These are phyloP conservation scores for Hyles lineata DNA, from an alignment of 2,888 invertebrate species.

Conservation along the genomic window DNA sequence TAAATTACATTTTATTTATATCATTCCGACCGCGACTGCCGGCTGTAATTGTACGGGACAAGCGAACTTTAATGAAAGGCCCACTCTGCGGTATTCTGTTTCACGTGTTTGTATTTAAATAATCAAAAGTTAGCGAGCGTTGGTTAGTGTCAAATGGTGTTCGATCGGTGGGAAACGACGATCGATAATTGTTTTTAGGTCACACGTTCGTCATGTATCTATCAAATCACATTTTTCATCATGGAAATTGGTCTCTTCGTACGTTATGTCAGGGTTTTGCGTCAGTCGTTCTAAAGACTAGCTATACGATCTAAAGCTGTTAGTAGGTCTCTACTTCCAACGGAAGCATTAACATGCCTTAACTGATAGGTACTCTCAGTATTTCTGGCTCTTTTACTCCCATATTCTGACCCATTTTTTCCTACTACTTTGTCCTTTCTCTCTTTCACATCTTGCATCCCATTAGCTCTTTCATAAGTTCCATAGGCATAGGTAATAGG, in stretches of 20 bases:
- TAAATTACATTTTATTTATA: constrained; percentile 26
- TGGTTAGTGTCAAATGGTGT: not conserved
- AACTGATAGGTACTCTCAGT: no score
- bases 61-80: constrained; percentile 34
- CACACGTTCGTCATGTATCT: not conserved
- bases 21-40: constrained; percentile 10
- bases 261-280: no score
- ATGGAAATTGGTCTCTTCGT: no score
- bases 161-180: not conserved
- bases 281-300: no score
- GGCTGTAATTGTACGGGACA: constrained; percentile 28
- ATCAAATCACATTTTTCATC: no score
- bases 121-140: constrained; percentile 1
- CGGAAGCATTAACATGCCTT: no score
- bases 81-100: constrained; percentile 10
- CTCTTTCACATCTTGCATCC: no score
- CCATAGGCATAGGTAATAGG: constrained; percentile 1
- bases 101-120: constrained; percentile 5
- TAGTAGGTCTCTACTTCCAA: no score
- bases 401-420: no score
- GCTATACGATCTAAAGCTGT: no score
- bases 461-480: not conserved
- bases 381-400: no score
- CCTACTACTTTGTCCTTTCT: no score
- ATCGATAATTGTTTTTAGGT: not conserved